Evolutionary conservation across 2,888 invertebrate genomes (phyloP).

Genomic region (Hylaea fasciaria): DNA sequence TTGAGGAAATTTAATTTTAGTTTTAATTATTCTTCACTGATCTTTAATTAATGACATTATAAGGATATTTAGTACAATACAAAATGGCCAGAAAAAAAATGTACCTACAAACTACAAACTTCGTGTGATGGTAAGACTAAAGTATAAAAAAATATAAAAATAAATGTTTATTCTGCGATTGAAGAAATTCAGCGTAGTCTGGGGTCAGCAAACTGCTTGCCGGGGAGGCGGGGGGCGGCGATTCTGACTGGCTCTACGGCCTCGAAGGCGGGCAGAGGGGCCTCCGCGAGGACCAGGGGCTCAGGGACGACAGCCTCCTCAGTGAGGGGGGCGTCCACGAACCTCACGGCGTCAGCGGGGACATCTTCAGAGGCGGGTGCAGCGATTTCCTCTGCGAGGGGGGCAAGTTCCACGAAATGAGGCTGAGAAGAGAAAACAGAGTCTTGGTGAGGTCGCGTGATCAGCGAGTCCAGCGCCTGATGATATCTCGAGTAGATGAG

Average conservation of each 20-base stretch:
- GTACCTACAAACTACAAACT: not conserved
- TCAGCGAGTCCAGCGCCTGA: too few relatives aligned
- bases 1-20: too few relatives aligned
- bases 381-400: not conserved
- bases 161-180: not conserved
- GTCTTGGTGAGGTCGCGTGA: too few relatives aligned
- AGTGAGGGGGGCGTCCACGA: constrained; percentile 31
- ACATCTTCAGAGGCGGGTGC: not conserved
- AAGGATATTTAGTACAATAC: not conserved
- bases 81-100: not conserved
- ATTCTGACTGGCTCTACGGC: constrained; percentile 2
- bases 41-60: not conserved
- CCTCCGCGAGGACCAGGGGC: not conserved
- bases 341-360: constrained; percentile 4
- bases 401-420: not conserved
- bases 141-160: not conserved
- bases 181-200: constrained; percentile 43
- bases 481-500: too few relatives aligned
- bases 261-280: constrained; percentile 26
- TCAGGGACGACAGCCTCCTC: constrained; percentile 3
- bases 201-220: constrained; percentile 47
- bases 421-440: too few relatives aligned
- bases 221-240: constrained; percentile 28
- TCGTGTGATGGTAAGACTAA: too few relatives aligned
- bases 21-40: constrained; percentile 12